A percentile compares a stretch with the other conserved stretches of the same genome.
Evolutionary conservation across 1,140 invertebrate species (phyloP).

Genomic region (Sinonovacula constricta): DNA sequence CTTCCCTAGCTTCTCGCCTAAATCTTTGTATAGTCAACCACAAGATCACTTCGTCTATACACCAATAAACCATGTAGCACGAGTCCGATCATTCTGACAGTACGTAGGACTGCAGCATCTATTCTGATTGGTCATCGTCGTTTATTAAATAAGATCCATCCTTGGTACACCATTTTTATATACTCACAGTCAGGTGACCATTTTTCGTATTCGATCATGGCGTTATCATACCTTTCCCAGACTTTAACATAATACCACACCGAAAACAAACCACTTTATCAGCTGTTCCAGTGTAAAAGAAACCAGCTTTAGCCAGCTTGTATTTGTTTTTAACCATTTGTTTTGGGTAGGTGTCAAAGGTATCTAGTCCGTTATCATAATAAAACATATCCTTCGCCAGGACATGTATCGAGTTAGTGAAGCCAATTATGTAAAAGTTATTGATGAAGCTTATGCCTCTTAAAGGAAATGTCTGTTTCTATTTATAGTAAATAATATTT

Average conservation of each 20-base stretch:
- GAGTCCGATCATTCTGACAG: neutral
- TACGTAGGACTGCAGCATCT: neutral
- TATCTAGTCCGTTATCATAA: neutral
- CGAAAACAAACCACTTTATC: constrained; percentile 37
- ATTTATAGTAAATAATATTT: neutral
- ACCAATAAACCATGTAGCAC: neutral
- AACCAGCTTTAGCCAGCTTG: constrained; percentile 30
- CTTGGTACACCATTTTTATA: constrained; percentile 23
- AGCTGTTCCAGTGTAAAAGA: constrained; percentile 14
- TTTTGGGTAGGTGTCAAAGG: neutral
- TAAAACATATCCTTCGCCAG: neutral
- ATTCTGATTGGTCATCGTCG: neutral
- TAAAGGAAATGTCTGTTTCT: neutral
- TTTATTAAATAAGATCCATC: neutral
- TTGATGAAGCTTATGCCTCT: neutral
- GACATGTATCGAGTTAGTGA: neutral
- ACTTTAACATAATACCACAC: constrained; percentile 35
- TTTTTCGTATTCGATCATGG: constrained; percentile 13
- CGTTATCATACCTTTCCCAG: constrained; percentile 22
- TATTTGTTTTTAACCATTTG: neutral
- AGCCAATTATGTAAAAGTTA: neutral
- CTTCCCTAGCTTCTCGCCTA: neutral
- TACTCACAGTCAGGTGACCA: constrained; percentile 17
- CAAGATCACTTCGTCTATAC: neutral
- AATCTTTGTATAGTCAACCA: neutral